These are phyloP conservation scores for Proterorhinus semilunaris DNA, from an alignment of 2,113 vertebrate genomes.

Conservation along the genomic window DNA sequence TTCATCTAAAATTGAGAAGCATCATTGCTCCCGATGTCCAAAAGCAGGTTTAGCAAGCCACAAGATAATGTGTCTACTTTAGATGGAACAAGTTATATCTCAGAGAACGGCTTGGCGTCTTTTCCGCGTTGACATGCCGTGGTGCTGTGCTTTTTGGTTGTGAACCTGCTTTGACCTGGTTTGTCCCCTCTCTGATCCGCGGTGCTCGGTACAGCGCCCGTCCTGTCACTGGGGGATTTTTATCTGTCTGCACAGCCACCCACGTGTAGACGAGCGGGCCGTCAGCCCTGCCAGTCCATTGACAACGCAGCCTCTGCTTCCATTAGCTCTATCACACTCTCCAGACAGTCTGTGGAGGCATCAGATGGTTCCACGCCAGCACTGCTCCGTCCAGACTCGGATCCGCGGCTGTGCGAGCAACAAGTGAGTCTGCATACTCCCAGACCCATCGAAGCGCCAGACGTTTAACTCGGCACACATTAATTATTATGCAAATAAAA, in stretches of 20 bases:
- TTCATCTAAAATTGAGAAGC: too few species aligned
- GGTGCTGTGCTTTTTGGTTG: background rate
- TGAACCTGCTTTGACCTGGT: slow-evolving; percentile 4
- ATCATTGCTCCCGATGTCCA: too few species aligned
- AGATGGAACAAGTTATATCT: too few species aligned
- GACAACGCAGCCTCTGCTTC: slow-evolving; percentile 60
- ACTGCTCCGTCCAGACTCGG: slow-evolving; percentile 50
- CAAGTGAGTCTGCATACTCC: slow-evolving; percentile 44
- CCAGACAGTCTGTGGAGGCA: slow-evolving; percentile 45
- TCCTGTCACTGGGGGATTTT: slow-evolving; percentile 36
- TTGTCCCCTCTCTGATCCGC: slow-evolving; percentile 33
- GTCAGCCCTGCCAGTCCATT: slow-evolving; percentile 55
- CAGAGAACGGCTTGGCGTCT: background rate
- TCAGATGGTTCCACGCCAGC: slow-evolving; percentile 58
- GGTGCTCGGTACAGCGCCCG: slow-evolving; percentile 16
- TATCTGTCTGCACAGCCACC: slow-evolving; percentile 52
- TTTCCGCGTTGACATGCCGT: background rate
- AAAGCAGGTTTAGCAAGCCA: too few species aligned
- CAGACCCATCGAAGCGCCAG: slow-evolving; percentile 44
- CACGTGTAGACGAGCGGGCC: slow-evolving; percentile 38
- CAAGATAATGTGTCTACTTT: too few species aligned
- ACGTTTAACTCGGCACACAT: slow-evolving; percentile 51
- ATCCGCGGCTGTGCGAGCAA: slow-evolving; percentile 40
- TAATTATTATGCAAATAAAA: slow-evolving; percentile 52
- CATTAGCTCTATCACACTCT: slow-evolving; percentile 69